phyloP scores from a whole-genome alignment of 2,113 vertebrate genomes.

The Grus americana region DNA sequence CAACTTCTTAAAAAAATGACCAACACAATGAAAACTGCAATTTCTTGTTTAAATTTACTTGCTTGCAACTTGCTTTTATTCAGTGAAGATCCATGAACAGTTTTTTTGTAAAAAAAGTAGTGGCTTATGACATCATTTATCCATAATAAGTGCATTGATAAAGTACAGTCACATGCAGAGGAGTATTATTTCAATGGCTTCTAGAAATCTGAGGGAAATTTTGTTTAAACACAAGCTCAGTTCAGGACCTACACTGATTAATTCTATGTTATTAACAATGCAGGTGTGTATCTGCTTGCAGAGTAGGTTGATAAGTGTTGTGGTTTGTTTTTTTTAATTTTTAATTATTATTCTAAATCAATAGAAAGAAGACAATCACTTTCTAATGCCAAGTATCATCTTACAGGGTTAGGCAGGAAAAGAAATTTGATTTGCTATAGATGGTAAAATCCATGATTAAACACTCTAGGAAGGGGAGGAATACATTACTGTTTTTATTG shows the following conservation, averaged over 20 bases:
- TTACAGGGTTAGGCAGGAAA: not conserved
- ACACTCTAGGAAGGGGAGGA: not conserved
- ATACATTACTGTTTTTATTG: not conserved
- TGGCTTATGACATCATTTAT: not conserved
- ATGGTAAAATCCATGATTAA: slow-evolving; percentile 9
- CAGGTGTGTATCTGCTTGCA: not conserved
- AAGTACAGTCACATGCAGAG: not conserved
- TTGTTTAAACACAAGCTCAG: not conserved
- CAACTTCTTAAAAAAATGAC: not conserved
- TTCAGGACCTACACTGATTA: not conserved
- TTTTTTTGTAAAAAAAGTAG: not conserved
- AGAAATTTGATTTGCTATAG: not conserved
- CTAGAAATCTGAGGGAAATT: not conserved
- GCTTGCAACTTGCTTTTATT: not conserved
- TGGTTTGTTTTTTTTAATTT: not conserved
- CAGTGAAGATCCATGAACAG: not conserved
- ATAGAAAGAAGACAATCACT: not conserved
- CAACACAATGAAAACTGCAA: not conserved
- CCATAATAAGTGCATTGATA: not conserved
- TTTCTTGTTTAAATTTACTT: not conserved
- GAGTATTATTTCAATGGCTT: not conserved
- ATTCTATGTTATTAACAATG: not conserved
- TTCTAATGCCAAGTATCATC: not conserved
- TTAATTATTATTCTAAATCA: not conserved
- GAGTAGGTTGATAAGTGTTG: not conserved